phyloP scores from a whole-genome alignment of 2,797 vertebrate genomes.

The Tragopan temminckii region DNA sequence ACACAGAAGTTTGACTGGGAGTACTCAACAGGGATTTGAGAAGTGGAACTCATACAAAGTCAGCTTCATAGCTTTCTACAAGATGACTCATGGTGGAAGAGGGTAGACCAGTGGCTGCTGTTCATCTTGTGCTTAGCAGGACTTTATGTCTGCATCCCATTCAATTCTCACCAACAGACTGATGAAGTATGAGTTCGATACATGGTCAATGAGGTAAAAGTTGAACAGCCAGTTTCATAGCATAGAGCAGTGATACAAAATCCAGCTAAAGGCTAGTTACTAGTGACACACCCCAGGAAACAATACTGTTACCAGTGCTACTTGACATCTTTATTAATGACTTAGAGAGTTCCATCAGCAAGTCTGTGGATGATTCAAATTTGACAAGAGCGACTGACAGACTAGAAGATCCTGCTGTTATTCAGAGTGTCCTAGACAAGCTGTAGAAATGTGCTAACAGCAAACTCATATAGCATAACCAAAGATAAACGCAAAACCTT shows the following conservation, averaged over 20 bases:
- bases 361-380: not conserved
- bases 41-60: not conserved
- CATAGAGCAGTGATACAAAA: fast-evolving
- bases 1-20: not conserved
- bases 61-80: not conserved
- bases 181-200: not conserved
- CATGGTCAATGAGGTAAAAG: not conserved
- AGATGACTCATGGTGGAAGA: not conserved
- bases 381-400: not conserved
- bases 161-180: not conserved
- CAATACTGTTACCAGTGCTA: not conserved
- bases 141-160: not conserved
- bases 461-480: not conserved
- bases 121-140: not conserved
- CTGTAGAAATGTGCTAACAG: not conserved
- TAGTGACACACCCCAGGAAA: not conserved
- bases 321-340: not conserved
- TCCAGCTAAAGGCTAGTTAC: not conserved
- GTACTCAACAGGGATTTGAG: not conserved
- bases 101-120: not conserved
- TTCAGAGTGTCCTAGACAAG: not conserved
- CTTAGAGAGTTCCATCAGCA: not conserved
- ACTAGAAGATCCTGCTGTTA: not conserved
- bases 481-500: not conserved
- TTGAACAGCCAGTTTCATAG: not conserved